Evolutionary conservation across 1,140 invertebrate genomes (phyloP), one percentile per base, ranked within the genome.

Genomic region (Galleria mellonella): DNA sequence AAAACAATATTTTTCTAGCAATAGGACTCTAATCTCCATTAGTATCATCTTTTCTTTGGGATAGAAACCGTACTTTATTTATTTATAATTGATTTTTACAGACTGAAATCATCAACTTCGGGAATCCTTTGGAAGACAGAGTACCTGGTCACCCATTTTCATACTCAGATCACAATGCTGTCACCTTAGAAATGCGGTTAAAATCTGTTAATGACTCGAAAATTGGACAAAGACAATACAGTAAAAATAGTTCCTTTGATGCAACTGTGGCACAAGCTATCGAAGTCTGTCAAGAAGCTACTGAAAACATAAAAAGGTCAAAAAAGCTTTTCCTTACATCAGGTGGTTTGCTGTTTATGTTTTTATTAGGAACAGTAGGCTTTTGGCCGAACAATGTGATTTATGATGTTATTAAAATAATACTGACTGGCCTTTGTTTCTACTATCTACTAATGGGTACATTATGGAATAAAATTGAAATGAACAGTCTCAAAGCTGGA

Each of bases 131-230:
- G 39, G 90, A 93, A 54, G 86, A 91, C 29, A 87, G 91, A 57
- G 90, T 97, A 32, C 93, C 94, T 7, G 88, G 88, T 0, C 71
- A 89, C 44, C 69, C 87, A 39, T 95, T 93, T 58, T 95, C 94
- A 67, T 97, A 92, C 81, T 97, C 96, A 0, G 96, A 97, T 77
- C 96, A 97, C 72, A 96, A 97, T 87, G 95, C 94, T n/a, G 91
- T 97, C n/a, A 75, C 88, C 47, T 89, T 92, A 10, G 88, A 85
- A 33, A 71, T 96, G 10, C 84, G 83, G 28, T 41, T 78, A 3
- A 47, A 46, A 38, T 38, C 49, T 53, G 36, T 63, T 10, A 35
- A 44, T 37, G 11, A 30, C 5, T 9, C 31, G 28, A 65, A 68
- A 50, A 32, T 14, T 2, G 51, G 35, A 6, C 52, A 50, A 32